Evolutionary conservation across 1,140 invertebrate species (phyloP).

Genomic region (Coenobita brevimanus): DNA sequence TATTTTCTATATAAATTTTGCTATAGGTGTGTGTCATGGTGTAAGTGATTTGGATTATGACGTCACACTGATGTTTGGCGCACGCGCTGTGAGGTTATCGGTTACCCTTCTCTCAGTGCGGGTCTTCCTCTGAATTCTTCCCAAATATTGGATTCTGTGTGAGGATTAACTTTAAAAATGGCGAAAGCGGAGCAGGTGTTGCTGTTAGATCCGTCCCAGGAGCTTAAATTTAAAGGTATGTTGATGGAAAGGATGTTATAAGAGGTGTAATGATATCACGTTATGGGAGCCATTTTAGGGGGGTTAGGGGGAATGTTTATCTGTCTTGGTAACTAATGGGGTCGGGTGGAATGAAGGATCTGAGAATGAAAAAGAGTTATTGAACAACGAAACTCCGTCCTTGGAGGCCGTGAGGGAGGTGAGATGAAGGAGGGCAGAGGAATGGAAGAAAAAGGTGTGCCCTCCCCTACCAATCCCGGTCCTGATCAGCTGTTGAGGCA

Average conservation of each 20-base stretch:
- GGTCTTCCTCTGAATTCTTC: slow-evolving; percentile 11
- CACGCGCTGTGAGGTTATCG: slow-evolving; percentile 55
- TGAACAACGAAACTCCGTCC: no score
- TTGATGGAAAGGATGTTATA: slow-evolving; percentile 11
- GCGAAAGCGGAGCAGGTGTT: slow-evolving; percentile 74
- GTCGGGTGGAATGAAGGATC: no score
- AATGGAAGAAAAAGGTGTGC: background rate
- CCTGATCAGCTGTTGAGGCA: slow-evolving; percentile 22
- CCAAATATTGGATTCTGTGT: background rate
- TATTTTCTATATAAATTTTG: background rate
- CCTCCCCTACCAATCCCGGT: background rate
- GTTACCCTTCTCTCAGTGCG: slow-evolving; percentile 32
- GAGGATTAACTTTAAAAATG: slow-evolving; percentile 66
- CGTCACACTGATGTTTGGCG: slow-evolving; percentile 61
- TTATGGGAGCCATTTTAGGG: slow-evolving; percentile 67
- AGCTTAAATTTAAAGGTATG: slow-evolving; percentile 75
- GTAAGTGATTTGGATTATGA: slow-evolving; percentile 47
- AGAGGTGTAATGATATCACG: slow-evolving; percentile 35
- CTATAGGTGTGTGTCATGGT: slow-evolving; percentile 1
- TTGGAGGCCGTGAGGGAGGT: background rate
- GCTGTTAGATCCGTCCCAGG: slow-evolving; percentile 73
- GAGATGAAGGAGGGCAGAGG: background rate
- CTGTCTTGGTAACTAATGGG: background rate
- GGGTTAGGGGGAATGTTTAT: slow-evolving; percentile 47
- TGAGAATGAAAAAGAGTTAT: no score